Evolutionary conservation across 2,797 vertebrate genomes (phyloP).

Genomic region (Enteromius unitaeniatus): DNA sequence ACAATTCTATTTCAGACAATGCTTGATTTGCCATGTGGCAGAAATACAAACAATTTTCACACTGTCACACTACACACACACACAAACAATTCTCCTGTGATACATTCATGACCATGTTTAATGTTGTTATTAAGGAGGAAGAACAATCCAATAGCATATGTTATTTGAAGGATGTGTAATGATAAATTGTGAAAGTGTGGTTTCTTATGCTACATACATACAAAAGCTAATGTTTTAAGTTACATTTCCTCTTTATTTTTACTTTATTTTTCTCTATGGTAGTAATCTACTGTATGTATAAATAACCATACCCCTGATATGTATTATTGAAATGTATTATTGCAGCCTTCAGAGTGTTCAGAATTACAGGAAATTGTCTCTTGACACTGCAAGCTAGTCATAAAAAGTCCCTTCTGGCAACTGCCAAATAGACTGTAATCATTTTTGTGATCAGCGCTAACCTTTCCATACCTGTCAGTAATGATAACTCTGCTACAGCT

Average conservation of each 20-base stretch:
- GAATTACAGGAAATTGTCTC: slow-evolving; percentile 9
- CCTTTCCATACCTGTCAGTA: slow-evolving; percentile 50
- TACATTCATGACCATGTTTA: not conserved
- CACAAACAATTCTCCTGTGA: not conserved
- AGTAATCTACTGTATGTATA: not conserved
- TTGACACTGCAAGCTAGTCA: slow-evolving; percentile 17
- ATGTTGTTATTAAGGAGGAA: too few relatives aligned
- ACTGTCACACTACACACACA: too few relatives aligned
- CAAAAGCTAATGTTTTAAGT: not conserved
- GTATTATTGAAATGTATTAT: not conserved
- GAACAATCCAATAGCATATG: not conserved
- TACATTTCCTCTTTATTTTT: not conserved
- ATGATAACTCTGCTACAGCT: slow-evolving; percentile 41
- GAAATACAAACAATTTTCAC: not conserved
- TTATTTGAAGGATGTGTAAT: not conserved
- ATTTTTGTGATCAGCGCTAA: slow-evolving; percentile 39
- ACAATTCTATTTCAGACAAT: not conserved
- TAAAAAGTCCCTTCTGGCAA: slow-evolving; percentile 27
- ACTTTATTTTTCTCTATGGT: not conserved
- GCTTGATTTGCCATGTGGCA: not conserved
- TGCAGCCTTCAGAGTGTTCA: not conserved
- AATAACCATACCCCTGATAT: not conserved
- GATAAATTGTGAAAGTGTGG: not conserved
- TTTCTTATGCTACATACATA: not conserved
- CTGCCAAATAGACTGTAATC: slow-evolving; percentile 60